phyloP scores from a whole-genome alignment of 2,113 vertebrate species.

The Corvus moneduloides region DNA sequence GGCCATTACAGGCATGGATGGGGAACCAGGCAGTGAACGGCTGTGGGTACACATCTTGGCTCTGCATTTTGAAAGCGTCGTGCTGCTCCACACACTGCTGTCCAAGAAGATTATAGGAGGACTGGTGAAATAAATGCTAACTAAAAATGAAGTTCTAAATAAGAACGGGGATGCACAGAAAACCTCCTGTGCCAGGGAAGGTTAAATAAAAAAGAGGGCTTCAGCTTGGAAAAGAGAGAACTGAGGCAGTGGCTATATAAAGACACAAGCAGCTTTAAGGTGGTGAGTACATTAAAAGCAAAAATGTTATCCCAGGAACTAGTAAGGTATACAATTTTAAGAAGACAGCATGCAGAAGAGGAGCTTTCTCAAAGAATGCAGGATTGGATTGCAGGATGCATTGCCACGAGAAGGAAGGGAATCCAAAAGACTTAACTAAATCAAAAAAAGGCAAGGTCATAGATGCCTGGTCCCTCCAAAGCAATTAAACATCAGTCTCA shows the following conservation, averaged over 20 bases:
- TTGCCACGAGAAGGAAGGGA: neutral
- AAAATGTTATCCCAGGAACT: neutral
- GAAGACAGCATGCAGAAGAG: neutral
- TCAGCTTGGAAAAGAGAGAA: neutral
- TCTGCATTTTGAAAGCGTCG: neutral
- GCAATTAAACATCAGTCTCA: neutral
- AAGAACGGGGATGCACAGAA: neutral
- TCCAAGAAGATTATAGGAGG: neutral
- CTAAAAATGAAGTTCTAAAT: neutral
- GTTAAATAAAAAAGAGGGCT: neutral
- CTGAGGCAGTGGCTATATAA: neutral
- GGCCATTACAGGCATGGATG: fast-evolving
- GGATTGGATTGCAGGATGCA: neutral
- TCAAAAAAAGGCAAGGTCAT: neutral
- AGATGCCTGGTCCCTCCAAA: neutral
- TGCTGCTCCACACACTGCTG: neutral
- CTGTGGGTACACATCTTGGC: neutral
- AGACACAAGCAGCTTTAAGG: neutral
- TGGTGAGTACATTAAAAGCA: neutral
- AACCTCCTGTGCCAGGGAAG: neutral
- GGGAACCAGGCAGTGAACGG: neutral
- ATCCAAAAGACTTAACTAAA: neutral
- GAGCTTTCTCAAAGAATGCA: neutral
- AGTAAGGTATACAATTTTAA: neutral
- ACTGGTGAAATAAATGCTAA: neutral